phyloP scores from a whole-genome alignment of 2,888 invertebrate genomes.

The Hyposoter dolosus region DNA sequence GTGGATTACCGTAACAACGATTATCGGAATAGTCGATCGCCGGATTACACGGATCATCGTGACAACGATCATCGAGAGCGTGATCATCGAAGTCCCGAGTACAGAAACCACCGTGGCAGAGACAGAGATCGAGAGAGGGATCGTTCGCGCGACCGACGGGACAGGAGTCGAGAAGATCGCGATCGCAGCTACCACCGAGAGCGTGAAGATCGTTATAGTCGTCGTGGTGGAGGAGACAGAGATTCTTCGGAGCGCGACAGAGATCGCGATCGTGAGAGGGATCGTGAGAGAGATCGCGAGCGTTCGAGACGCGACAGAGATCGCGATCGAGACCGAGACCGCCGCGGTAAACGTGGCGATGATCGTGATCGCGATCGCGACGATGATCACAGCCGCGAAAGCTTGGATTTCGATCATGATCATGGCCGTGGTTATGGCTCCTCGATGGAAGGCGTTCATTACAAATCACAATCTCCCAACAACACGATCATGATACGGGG shows the following conservation, averaged over 20 bases:
- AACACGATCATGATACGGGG: constrained; percentile 92
- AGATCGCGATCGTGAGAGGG: constrained; percentile 77
- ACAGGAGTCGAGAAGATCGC: constrained; percentile 80
- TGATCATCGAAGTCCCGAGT: constrained; percentile 81
- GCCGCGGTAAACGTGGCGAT: constrained; percentile 72
- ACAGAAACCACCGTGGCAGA: constrained; percentile 78
- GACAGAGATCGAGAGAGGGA: constrained; percentile 68
- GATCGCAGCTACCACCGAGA: constrained; percentile 81
- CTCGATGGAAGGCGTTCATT: constrained; percentile 85
- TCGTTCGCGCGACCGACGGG: constrained; percentile 80
- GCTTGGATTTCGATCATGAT: constrained; percentile 82
- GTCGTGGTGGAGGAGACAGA: constrained; percentile 69
- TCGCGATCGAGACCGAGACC: constrained; percentile 79
- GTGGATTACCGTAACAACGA: constrained; percentile 78
- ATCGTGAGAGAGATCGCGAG: constrained; percentile 78
- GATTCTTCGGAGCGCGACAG: constrained; percentile 75
- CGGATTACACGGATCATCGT: constrained; percentile 79
- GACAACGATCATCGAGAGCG: constrained; percentile 77
- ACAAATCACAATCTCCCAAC: constrained; percentile 87
- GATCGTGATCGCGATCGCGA: constrained; percentile 81
- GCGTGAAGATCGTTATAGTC: constrained; percentile 76
- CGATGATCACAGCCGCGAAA: constrained; percentile 82
- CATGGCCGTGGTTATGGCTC: constrained; percentile 81
- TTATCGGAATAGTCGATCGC: constrained; percentile 79
- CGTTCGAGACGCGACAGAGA: constrained; percentile 80